Conservation (phyloP, 2,797 vertebrate genomes). For the Muscicapa striata region DNA sequence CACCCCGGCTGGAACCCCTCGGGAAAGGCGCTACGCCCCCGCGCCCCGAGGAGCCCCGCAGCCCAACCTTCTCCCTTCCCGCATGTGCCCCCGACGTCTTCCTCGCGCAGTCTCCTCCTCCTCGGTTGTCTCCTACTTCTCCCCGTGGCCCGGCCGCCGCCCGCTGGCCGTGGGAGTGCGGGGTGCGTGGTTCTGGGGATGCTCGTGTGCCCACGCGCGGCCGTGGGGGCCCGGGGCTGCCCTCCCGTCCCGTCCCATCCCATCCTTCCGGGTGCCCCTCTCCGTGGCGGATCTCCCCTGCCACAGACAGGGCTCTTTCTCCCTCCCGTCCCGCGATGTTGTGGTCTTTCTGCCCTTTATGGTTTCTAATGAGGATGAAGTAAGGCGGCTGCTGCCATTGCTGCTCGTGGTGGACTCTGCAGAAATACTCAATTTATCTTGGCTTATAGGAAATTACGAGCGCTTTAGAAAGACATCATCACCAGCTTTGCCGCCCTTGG, state of each 20-base stretch:
- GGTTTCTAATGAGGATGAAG: constrained; percentile 70
- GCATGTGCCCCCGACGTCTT: constrained; percentile 25
- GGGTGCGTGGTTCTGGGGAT: constrained; percentile 38
- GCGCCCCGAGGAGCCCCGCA: background rate
- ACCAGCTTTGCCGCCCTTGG: constrained; percentile 4
- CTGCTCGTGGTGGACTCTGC: constrained; percentile 9
- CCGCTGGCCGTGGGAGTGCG: background rate
- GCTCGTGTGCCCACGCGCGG: background rate
- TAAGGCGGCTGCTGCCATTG: constrained; percentile 35
- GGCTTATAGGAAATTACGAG: constrained; percentile 69
- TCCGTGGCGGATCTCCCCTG: background rate
- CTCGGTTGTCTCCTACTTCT: constrained; percentile 2
- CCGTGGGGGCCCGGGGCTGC: background rate
- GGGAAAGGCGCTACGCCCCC: background rate
- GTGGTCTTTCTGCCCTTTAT: constrained; percentile 57
- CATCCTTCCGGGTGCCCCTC: background rate
- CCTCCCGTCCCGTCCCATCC: background rate
- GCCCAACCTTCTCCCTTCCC: background rate
- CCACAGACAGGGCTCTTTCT: background rate
- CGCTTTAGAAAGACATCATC: constrained; percentile 62
- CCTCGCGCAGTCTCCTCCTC: constrained; percentile 33
- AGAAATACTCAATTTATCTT: constrained; percentile 62
- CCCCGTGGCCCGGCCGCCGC: background rate
- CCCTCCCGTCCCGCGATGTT: background rate
- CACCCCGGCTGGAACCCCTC: background rate